These are phyloP conservation scores for Dermatemys mawii DNA, from an alignment of 2,113 vertebrate genomes.

Conservation along the genomic window DNA sequence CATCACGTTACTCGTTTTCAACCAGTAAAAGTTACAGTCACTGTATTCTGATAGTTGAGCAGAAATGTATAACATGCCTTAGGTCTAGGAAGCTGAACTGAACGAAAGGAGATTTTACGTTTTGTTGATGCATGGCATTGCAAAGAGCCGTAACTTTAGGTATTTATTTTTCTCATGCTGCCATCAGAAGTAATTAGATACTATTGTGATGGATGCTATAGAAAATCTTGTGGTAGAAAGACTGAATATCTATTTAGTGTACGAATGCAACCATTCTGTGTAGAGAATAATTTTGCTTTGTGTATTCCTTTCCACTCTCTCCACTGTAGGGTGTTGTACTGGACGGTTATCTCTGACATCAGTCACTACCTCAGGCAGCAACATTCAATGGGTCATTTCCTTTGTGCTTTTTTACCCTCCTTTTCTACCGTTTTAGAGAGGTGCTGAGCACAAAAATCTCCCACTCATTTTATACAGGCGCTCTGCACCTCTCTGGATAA, in stretches of 20 bases:
- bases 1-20: neutral
- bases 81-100: neutral
- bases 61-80: conserved; percentile 9
- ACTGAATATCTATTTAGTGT: neutral
- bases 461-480: neutral
- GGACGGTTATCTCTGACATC: neutral
- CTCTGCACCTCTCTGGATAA: neutral
- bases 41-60: neutral
- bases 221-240: neutral
- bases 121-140: neutral
- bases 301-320: neutral
- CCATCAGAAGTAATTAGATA: conserved; percentile 1
- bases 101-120: neutral
- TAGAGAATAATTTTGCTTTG: neutral
- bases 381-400: neutral
- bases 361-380: neutral
- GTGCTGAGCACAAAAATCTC: neutral
- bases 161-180: neutral
- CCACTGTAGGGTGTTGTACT: neutral
- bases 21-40: neutral
- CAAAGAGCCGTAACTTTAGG: neutral
- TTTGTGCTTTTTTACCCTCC: too few relatives aligned
- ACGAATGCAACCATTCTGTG: neutral
- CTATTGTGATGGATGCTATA: neutral
- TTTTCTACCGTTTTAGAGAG: neutral